Evolutionary conservation across 2,888 invertebrate species (phyloP).

Genomic region (Troglohyphantes excavatus): DNA sequence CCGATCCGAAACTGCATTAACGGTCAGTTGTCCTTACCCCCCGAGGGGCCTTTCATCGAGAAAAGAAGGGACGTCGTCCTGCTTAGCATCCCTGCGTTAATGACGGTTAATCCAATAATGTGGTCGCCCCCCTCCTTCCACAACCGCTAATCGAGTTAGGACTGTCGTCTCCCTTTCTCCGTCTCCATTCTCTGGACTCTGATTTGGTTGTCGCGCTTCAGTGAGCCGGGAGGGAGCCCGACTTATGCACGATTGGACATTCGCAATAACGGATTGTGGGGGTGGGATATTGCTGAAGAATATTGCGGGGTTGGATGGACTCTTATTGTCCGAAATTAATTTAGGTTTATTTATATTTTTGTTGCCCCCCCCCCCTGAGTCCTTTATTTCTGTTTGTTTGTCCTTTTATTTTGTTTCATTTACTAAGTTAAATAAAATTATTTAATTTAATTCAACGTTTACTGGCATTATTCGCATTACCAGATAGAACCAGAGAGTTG

Average conservation of each 20-base stretch:
- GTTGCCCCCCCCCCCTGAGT: too few species aligned
- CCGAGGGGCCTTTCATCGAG: not conserved
- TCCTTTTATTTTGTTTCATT: too few species aligned
- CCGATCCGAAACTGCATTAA: constrained; percentile 24
- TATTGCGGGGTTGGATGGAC: not conserved
- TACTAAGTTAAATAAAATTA: too few species aligned
- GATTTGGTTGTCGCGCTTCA: constrained; percentile 73
- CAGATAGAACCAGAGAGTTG: too few species aligned
- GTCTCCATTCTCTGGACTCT: constrained; percentile 44
- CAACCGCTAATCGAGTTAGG: constrained; percentile 71
- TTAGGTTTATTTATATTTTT: too few species aligned
- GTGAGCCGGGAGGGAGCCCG: not conserved
- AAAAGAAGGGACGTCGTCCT: not conserved
- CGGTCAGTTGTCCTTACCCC: not conserved
- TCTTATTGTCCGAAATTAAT: not conserved
- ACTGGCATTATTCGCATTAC: too few species aligned
- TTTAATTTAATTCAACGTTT: too few species aligned
- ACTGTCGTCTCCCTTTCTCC: constrained; percentile 52
- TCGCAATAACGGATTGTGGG: not conserved
- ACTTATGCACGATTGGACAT: not conserved
- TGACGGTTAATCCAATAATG: constrained; percentile 78
- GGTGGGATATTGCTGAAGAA: constrained; percentile 2
- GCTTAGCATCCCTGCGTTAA: constrained; percentile 77
- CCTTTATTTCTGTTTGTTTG: too few species aligned
- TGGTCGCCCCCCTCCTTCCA: constrained; percentile 59